Conservation (phyloP, 2,113 vertebrate genomes). For the Micronisus gabar region DNA sequence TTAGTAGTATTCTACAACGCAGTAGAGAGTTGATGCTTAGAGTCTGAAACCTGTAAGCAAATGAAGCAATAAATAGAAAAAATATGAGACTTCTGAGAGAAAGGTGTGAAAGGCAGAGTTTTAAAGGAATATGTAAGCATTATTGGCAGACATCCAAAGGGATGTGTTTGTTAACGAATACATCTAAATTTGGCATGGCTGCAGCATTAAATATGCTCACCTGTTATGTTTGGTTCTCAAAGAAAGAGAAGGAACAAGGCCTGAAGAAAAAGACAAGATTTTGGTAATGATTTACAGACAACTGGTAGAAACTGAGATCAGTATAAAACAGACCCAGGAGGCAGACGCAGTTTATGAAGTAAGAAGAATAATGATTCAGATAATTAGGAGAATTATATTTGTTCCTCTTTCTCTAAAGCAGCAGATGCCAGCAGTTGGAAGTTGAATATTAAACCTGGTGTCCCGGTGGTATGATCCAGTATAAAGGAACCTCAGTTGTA, state of each 20-base stretch:
- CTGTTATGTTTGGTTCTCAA: neutral
- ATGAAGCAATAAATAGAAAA: neutral
- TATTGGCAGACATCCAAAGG: neutral
- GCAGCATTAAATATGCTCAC: neutral
- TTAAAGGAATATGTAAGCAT: neutral
- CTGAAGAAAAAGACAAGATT: neutral
- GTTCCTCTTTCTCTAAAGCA: conserved; percentile 12
- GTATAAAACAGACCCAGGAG: conserved; percentile 20
- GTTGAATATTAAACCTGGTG: conserved; percentile 28
- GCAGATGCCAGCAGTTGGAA: conserved; percentile 37
- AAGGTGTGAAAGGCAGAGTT: neutral
- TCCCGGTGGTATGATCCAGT: neutral
- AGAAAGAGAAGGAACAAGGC: neutral
- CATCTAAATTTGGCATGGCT: neutral
- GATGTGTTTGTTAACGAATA: neutral
- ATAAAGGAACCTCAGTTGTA: conserved; percentile 24
- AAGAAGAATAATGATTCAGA: conserved; percentile 29
- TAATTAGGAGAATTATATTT: conserved; percentile 49
- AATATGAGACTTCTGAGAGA: neutral
- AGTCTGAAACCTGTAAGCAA: neutral
- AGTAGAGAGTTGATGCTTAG: neutral
- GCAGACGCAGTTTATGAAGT: conserved; percentile 3
- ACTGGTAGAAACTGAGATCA: neutral
- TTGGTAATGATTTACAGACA: neutral
- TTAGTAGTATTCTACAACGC: neutral